Evolutionary conservation across 2,888 invertebrate genomes (phyloP).

Genomic region (Drosophila acutilabella): DNA sequence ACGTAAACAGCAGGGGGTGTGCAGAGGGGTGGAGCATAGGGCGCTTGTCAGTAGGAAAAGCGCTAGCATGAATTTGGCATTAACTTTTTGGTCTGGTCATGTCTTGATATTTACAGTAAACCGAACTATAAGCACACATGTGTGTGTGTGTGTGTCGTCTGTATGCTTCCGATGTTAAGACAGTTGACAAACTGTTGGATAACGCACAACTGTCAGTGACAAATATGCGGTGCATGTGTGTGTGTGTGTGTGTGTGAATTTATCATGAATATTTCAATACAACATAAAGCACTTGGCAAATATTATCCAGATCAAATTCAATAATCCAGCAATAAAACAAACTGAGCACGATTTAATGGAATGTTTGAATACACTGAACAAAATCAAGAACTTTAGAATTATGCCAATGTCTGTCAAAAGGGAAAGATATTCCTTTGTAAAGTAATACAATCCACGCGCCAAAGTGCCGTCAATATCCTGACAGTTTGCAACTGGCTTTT

Average conservation of each 20-base stretch:
- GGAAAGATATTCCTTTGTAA: too few relatives aligned
- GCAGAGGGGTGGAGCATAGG: not conserved
- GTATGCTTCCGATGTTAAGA: slow-evolving; percentile 39
- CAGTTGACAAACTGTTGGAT: slow-evolving; percentile 65
- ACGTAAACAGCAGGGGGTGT: not conserved
- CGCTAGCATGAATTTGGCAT: slow-evolving; percentile 65
- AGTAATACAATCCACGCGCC: not conserved
- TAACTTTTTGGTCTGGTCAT: slow-evolving; percentile 65
- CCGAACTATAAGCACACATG: slow-evolving; percentile 7
- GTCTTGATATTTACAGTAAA: slow-evolving; percentile 53
- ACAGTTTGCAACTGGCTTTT: slow-evolving; percentile 1
- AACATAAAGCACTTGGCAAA: slow-evolving; percentile 9
- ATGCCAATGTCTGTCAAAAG: not conserved
- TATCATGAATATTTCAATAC: slow-evolving; percentile 40
- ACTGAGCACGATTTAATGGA: not conserved
- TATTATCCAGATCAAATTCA: slow-evolving; percentile 19
- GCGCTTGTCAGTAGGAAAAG: slow-evolving; percentile 28
- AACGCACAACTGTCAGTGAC: slow-evolving; percentile 43
- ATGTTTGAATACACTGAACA: too few relatives aligned
- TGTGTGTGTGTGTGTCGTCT: slow-evolving; percentile 14
- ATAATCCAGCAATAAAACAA: slow-evolving; percentile 12
- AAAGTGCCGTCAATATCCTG: slow-evolving; percentile 17
- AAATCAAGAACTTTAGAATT: not conserved
- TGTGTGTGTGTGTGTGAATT: slow-evolving; percentile 12
- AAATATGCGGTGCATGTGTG: slow-evolving; percentile 9